Base-by-base conservation (phyloP, 2,888 invertebrate genomes). In the Synanthedon myopaeformis region DNA sequence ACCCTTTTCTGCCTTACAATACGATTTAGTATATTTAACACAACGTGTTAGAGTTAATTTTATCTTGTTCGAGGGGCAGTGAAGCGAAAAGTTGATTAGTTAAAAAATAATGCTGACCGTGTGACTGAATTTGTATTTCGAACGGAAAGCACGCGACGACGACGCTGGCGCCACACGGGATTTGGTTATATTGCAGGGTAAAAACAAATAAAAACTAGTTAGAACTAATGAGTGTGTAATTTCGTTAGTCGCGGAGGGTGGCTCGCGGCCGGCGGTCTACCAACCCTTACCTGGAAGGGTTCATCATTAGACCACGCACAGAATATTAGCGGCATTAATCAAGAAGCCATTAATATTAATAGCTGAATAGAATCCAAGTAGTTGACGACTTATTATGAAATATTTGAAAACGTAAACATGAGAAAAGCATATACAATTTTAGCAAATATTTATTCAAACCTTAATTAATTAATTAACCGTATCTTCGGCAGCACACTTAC, bases 201-300 rank as follows among this genome's bases (percentile, higher is more conserved):
- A 76, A 79, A 81, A 76, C 72, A 74, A 71, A 79, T 72, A 72
- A 77, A 76, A 79, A 72, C 67, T 68, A 72, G 76, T 78, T 69
- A 72, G 69, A 76, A 74, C 75, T 82, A 83, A 85, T 84, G 81
- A 81, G 82, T 82, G 76, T 81, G 79, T 83, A 81, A 85, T 84
- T 80, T 81, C 57, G 77, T 79, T 75, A 71, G 79, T 58, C 74
- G 65, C 74, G 69, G 73, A 79, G 85, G 84, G 83, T 83, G 83
- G 81, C 62, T 76, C 80, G 54, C 72, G 64, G 76, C 77, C 74
- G 82, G 82, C 78, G 82, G 79, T 79, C 82, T 57, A 51, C 19
- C 61, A 61, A 66, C 69, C 74, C 74, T 73, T 82, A 78, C 82
- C 76, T 74, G 77, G 70, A 68, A 70, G 72, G 77, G 67, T 67